Conservation (phyloP, 2,888 invertebrate species). For the Meteorus cinctellus region DNA sequence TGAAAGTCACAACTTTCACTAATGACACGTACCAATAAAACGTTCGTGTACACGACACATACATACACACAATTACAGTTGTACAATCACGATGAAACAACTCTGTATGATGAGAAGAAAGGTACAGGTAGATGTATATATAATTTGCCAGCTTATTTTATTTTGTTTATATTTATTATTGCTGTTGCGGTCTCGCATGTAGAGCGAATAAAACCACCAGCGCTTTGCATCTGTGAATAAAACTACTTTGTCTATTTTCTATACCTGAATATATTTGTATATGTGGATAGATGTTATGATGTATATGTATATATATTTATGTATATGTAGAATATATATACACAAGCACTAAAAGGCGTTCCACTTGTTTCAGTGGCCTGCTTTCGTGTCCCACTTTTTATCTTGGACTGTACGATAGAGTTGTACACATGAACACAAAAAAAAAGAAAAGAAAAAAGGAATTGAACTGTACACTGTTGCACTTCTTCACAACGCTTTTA, state of each 20-base stretch:
- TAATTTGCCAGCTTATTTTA: not conserved
- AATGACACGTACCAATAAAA: slow-evolving; percentile 35
- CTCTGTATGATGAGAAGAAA: not conserved
- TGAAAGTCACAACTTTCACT: slow-evolving; percentile 43
- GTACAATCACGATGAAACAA: not conserved
- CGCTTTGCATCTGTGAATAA: slow-evolving; percentile 3
- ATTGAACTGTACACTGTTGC: slow-evolving; percentile 2
- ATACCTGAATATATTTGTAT: not conserved
- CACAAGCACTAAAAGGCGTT: slow-evolving; percentile 67
- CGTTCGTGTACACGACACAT: not conserved
- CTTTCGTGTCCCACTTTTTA: slow-evolving; percentile 71
- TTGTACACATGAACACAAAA: slow-evolving; percentile 23
- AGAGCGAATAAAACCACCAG: slow-evolving; percentile 28
- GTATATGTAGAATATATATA: slow-evolving; percentile 13
- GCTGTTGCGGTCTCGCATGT: slow-evolving; percentile 33
- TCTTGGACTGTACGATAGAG: slow-evolving; percentile 26
- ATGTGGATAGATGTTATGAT: not conserved
- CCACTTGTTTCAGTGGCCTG: slow-evolving; percentile 74
- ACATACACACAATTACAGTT: not conserved
- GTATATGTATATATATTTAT: not conserved
- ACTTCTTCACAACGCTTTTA: slow-evolving; percentile 17
- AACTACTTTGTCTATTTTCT: slow-evolving; percentile 2
- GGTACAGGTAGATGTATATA: not conserved
- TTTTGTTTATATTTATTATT: not conserved
- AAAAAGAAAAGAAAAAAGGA: slow-evolving; percentile 8